Percentiles rank a stretch among this genome's conserved stretches.
These are phyloP conservation scores for Pygoscelis antarcticus DNA, from an alignment of 2,113 vertebrate genomes.

Conservation along the genomic window DNA sequence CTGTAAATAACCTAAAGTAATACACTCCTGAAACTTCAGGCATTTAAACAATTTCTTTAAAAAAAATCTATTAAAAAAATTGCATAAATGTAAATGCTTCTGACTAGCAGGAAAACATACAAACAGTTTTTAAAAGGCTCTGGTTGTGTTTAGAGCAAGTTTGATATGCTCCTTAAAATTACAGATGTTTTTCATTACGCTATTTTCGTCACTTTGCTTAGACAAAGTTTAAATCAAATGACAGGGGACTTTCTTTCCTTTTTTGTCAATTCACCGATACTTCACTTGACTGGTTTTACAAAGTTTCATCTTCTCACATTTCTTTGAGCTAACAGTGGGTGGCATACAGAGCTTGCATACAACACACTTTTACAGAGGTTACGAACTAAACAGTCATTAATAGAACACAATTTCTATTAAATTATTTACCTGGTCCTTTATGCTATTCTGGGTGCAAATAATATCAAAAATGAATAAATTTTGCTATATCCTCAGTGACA, in stretches of 20 bases:
- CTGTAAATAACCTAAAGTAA: constrained; percentile 78
- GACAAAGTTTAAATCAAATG: constrained; percentile 61
- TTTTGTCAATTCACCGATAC: constrained; percentile 52
- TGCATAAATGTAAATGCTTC: constrained; percentile 78
- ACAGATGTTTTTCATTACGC: constrained; percentile 34
- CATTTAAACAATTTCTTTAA: constrained; percentile 73
- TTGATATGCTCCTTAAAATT: constrained; percentile 58
- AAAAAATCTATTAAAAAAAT: constrained; percentile 75
- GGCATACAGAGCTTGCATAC: constrained; percentile 75
- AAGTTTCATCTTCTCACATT: constrained; percentile 52
- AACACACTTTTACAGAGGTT: constrained; percentile 70
- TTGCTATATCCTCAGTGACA: constrained; percentile 76
- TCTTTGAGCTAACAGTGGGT: constrained; percentile 72
- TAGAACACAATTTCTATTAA: constrained; percentile 71
- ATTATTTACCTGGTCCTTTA: constrained; percentile 78
- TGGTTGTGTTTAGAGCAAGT: constrained; percentile 73
- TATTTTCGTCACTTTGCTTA: constrained; percentile 55
- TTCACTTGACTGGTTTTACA: constrained; percentile 47
- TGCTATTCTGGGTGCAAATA: constrained; percentile 73
- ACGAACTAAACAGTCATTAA: constrained; percentile 64
- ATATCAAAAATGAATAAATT: constrained; percentile 72
- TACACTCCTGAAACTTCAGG: constrained; percentile 75
- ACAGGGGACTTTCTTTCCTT: constrained; percentile 34
- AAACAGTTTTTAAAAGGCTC: constrained; percentile 76
- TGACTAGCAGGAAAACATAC: constrained; percentile 76